phyloP scores from a whole-genome alignment of 2,113 vertebrate species.

The Phrynocephalus versicolor region DNA sequence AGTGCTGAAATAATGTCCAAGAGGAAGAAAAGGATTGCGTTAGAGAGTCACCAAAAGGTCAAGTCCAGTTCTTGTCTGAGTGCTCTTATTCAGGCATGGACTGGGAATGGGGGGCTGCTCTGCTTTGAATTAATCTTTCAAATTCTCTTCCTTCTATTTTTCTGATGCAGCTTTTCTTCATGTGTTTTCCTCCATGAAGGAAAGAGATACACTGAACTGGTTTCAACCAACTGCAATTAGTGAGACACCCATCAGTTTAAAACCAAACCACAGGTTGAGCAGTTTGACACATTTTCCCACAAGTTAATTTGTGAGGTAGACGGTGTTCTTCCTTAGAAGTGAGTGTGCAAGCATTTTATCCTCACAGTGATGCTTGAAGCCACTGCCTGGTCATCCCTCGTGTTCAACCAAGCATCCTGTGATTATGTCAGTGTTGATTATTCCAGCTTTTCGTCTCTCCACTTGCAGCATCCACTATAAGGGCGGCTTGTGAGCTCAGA shows the following conservation, averaged over 20 bases:
- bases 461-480: background rate
- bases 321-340: constrained; percentile 39
- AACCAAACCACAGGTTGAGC: background rate
- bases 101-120: no score
- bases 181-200: background rate
- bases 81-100: no score
- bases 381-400: constrained; percentile 11
- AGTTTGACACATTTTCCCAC: constrained; percentile 10
- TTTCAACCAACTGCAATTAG: background rate
- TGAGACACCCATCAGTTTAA: background rate
- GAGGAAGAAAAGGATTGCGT: no score
- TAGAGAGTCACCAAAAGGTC: no score
- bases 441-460: constrained; percentile 27
- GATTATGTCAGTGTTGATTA: constrained; percentile 31
- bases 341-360: constrained; percentile 24
- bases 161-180: background rate
- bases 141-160: background rate
- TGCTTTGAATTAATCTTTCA: background rate
- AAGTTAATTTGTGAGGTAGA: constrained; percentile 34
- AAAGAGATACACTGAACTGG: background rate
- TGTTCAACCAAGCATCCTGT: constrained; percentile 3
- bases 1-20: no score
- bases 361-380: background rate
- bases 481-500: background rate
- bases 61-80: no score